Conservation (phyloP, 2,888 invertebrate genomes). For the Chrysotoxum bicinctum region DNA sequence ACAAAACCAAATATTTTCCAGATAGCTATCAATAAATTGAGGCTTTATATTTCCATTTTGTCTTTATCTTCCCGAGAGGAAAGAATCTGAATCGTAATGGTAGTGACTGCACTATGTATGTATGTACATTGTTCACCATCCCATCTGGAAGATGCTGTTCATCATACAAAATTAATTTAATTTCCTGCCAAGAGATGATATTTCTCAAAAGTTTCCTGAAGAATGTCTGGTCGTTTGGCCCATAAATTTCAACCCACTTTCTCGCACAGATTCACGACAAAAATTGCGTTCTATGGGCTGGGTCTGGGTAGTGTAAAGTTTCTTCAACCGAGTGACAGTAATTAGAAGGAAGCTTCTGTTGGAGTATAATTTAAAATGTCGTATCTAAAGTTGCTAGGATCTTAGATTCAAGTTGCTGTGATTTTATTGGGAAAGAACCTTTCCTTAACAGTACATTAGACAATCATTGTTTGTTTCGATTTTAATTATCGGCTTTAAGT, state of each 20-base stretch:
- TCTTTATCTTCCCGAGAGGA: constrained; percentile 1
- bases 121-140: too few relatives aligned
- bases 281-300: background rate
- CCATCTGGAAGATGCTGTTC: constrained; percentile 3
- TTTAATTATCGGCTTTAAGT: constrained; percentile 37
- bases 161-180: constrained; percentile 52
- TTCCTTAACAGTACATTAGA: constrained; percentile 44
- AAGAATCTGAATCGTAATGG: background rate
- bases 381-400: constrained; percentile 32
- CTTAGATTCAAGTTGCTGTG: constrained; percentile 14
- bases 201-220: constrained; percentile 38
- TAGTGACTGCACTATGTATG: background rate
- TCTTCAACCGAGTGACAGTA: constrained; percentile 55
- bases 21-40: constrained; percentile 9
- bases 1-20: constrained; percentile 8
- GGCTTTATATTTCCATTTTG: constrained; percentile 1
- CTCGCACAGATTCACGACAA: background rate
- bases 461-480: constrained; percentile 39
- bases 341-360: constrained; percentile 49
- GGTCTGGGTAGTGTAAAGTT: constrained; percentile 25
- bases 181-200: constrained; percentile 39
- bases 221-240: constrained; percentile 41
- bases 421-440: constrained; percentile 20
- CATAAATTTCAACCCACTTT: constrained; percentile 28
- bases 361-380: constrained; percentile 46